Evolutionary conservation across 1,140 invertebrate genomes (phyloP), one percentile per base, ranked within the genome.

Genomic region (Bombus cullumanus): DNA sequence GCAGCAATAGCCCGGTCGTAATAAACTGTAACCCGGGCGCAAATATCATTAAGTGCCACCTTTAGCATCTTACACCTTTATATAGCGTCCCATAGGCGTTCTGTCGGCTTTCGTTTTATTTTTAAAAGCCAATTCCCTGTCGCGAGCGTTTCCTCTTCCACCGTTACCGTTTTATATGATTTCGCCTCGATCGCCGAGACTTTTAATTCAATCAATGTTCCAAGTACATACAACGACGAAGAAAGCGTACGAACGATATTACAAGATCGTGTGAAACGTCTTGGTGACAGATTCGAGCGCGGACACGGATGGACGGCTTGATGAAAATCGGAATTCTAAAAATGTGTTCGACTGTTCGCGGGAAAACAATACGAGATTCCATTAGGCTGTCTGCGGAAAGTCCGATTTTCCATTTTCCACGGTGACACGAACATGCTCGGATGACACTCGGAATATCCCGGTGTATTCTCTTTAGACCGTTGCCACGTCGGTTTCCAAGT

Each of bases 401-500:
- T 74, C 77, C 77, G 78, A 81, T 75, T 81, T 81, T 73, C 62
- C 78, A 75, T 75, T 75, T 74, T 68, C 79, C n/a, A 64, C 73
- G 72, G 18, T 78, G 77, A 71, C 87, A 68, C 66, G 28, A 47
- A 59, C 53, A 43, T 69, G 31, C 87, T 75, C 75, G 76, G 37
- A 86, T 68, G 80, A 53, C 87, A 77, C 18, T 59, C 71, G 62
- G 64, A 88, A 88, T 81, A 73, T 88, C 83, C 73, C 22, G 81
- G 75, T 87, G 82, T 88, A 85, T 85, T 91, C 84, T 77, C 83
- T 71, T 66, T 71, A 75, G 83, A 43, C 83, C 57, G 43, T 64
- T n/a, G 64, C 72, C 79, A 66, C 71, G 84, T 85, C 84, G 66
- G 69, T 88, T 89, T 75, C 84, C n/a, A 86, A 89, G 83, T 91